phyloP scores from a whole-genome alignment of 2,888 invertebrate genomes.

The Hyles lineata region DNA sequence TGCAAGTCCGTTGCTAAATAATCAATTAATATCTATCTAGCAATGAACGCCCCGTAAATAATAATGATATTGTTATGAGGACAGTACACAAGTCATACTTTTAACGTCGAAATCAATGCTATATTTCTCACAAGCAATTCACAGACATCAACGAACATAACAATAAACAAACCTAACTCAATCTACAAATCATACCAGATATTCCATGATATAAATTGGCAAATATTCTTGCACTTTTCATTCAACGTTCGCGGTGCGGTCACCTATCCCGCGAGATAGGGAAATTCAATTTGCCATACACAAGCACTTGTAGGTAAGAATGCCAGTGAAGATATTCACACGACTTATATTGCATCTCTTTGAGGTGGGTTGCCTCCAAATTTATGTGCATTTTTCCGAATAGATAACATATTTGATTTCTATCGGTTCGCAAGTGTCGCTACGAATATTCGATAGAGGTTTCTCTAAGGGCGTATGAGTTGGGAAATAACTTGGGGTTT shows the following conservation, averaged over 20 bases:
- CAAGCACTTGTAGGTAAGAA: slow-evolving; percentile 40
- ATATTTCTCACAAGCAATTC: too few relatives aligned
- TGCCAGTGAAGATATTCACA: slow-evolving; percentile 35
- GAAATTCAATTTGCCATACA: slow-evolving; percentile 52
- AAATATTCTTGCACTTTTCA: neutral
- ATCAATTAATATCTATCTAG: too few relatives aligned
- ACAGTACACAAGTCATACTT: too few relatives aligned
- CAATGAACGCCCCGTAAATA: too few relatives aligned
- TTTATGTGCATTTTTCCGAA: slow-evolving; percentile 36
- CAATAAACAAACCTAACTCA: neutral
- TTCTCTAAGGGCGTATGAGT: neutral
- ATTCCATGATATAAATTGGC: neutral
- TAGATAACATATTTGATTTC: slow-evolving; percentile 32
- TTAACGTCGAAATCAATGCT: too few relatives aligned
- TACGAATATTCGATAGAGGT: slow-evolving; percentile 10
- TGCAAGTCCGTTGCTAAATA: too few relatives aligned
- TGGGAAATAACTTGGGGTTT: neutral
- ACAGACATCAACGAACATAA: too few relatives aligned
- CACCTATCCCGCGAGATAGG: slow-evolving; percentile 43
- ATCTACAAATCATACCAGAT: neutral
- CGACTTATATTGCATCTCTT: slow-evolving; percentile 35
- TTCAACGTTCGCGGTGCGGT: slow-evolving; percentile 37
- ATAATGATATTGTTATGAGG: too few relatives aligned
- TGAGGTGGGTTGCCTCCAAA: slow-evolving; percentile 32
- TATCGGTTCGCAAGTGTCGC: slow-evolving; percentile 31